These are phyloP conservation scores for Drosophila stalkeri DNA, from an alignment of 2,888 invertebrate species.

Conservation along the genomic window DNA sequence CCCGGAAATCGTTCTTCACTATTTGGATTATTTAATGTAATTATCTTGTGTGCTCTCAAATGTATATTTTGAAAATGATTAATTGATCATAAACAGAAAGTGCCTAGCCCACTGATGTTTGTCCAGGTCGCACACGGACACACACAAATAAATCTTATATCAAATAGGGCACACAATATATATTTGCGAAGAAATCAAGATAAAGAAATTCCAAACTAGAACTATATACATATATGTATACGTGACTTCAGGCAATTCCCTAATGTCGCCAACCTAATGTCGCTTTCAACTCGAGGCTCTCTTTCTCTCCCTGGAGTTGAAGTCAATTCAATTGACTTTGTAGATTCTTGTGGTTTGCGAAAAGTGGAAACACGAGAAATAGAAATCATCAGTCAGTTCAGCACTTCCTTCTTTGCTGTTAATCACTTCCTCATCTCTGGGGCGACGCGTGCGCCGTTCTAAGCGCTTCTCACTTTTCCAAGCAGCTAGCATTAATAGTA, in stretches of 20 bases:
- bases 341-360: constrained; percentile 37
- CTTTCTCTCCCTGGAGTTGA: neutral
- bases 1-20: neutral
- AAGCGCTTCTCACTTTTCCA: constrained; percentile 79
- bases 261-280: constrained; percentile 26
- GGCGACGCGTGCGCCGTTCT: constrained; percentile 77
- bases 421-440: constrained; percentile 80
- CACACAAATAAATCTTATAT: constrained; percentile 6
- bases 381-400: constrained; percentile 69
- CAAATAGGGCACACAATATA: constrained; percentile 49
- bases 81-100: constrained; percentile 27
- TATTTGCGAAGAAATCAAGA: constrained; percentile 71
- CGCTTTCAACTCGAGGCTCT: neutral
- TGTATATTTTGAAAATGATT: constrained; percentile 37
- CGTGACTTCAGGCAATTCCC: constrained; percentile 32
- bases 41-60: constrained; percentile 16
- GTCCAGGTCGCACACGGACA: constrained; percentile 26
- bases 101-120: constrained; percentile 34
- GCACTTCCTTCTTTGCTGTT: constrained; percentile 77
- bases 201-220: constrained; percentile 32
- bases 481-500: constrained; percentile 22
- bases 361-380: constrained; percentile 70
- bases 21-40: neutral
- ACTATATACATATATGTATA: constrained; percentile 9
- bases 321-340: constrained; percentile 28